Percentiles rank a stretch among this genome's conserved stretches.
Conservation (phyloP, 2,888 invertebrate species). For the Salticus scenicus region DNA sequence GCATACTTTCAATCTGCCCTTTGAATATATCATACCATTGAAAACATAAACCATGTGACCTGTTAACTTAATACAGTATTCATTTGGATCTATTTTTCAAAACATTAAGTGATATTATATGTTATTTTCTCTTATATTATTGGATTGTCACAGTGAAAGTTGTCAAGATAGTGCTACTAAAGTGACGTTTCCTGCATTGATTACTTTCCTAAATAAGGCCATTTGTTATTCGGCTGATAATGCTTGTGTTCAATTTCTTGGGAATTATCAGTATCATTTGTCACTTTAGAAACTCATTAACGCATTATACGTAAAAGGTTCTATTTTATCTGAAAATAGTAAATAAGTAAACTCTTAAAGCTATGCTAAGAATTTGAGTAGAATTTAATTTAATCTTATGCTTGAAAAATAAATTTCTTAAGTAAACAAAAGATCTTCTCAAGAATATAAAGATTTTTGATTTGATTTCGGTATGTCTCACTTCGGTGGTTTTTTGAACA, state of each 20-base stretch:
- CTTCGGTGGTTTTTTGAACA: no score
- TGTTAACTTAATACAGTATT: background rate
- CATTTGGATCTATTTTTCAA: background rate
- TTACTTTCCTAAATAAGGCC: background rate
- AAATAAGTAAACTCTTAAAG: no score
- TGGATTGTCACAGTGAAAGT: background rate
- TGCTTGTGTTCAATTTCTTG: background rate
- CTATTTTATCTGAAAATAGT: background rate
- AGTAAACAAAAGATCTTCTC: no score
- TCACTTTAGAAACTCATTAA: background rate
- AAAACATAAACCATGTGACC: background rate
- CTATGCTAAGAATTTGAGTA: no score
- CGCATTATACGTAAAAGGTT: background rate
- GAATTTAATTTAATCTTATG: no score
- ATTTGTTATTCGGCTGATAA: background rate
- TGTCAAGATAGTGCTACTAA: background rate
- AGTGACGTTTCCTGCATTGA: conserved; percentile 5
- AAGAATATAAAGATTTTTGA: no score
- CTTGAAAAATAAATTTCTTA: no score
- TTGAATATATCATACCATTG: background rate
- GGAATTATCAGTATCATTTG: background rate
- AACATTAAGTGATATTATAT: no score
- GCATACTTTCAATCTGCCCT: background rate
- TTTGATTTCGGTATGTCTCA: no score
- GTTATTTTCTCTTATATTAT: background rate